phyloP scores from a whole-genome alignment of 2,113 vertebrate genomes.

The Junco hyemalis region DNA sequence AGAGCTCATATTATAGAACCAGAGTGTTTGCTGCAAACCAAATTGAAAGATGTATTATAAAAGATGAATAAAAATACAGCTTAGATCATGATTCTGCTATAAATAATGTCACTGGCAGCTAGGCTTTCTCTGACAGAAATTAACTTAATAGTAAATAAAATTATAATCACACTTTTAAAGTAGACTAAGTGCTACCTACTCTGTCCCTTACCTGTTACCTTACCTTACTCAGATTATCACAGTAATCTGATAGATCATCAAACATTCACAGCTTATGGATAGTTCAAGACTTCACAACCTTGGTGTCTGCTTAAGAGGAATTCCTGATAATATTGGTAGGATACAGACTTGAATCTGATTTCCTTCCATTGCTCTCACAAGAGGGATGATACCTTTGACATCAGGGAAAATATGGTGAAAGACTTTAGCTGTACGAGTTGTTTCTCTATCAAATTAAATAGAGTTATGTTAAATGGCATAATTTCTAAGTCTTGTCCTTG shows the following conservation, averaged over 20 bases:
- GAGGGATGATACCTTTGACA: not conserved
- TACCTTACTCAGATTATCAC: not conserved
- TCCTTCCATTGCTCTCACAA: not conserved
- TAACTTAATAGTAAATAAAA: not conserved
- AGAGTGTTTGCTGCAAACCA: not conserved
- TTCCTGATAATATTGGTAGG: not conserved
- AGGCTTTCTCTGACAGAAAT: not conserved
- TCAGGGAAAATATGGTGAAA: not conserved
- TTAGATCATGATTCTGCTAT: not conserved
- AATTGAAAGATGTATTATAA: not conserved
- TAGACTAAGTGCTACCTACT: not conserved
- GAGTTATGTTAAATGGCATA: not conserved
- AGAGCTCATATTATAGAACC: not conserved
- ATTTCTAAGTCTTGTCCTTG: not conserved
- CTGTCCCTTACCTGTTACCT: not conserved
- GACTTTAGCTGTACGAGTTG: not conserved
- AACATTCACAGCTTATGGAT: not conserved
- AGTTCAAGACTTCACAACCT: not conserved
- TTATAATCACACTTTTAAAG: not conserved
- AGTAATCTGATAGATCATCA: not conserved
- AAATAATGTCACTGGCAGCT: not conserved
- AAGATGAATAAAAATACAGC: accelerated
- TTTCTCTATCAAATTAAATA: not conserved
- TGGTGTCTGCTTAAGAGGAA: not conserved
- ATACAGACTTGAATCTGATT: not conserved